phyloP scores from a whole-genome alignment of 2,797 vertebrate species.

The Denticeps clupeoides region DNA sequence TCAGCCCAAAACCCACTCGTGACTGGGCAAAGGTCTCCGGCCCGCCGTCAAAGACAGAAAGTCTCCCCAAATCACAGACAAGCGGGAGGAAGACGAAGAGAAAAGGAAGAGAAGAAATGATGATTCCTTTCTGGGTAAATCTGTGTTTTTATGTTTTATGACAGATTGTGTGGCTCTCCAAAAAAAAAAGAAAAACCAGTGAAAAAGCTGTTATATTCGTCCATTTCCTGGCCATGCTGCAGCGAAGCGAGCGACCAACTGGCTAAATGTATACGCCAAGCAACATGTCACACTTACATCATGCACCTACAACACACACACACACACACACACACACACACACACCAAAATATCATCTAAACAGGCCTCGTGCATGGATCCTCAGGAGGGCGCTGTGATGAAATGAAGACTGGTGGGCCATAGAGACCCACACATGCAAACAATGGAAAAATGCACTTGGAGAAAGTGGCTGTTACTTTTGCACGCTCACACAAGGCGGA shows the following conservation, averaged over 20 bases:
- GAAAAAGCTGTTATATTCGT: too few species aligned
- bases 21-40: background rate
- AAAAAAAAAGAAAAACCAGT: too few species aligned
- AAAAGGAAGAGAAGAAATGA: background rate
- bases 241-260: too few species aligned
- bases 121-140: background rate
- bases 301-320: background rate
- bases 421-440: too few species aligned
- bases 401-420: too few species aligned
- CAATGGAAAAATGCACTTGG: background rate
- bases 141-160: background rate
- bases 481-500: constrained; percentile 16
- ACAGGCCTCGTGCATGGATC: background rate
- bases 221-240: too few species aligned
- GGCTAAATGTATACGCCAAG: too few species aligned
- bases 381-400: too few species aligned
- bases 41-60: too few species aligned
- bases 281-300: too few species aligned
- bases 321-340: background rate
- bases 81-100: too few species aligned
- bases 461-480: background rate
- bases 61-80: too few species aligned
- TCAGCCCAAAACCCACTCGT: constrained; percentile 2
- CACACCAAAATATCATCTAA: background rate
- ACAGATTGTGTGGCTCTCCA: background rate